Base-by-base conservation (phyloP, 2,797 vertebrate genomes). In the Gymnoscopelus microlampas region DNA sequence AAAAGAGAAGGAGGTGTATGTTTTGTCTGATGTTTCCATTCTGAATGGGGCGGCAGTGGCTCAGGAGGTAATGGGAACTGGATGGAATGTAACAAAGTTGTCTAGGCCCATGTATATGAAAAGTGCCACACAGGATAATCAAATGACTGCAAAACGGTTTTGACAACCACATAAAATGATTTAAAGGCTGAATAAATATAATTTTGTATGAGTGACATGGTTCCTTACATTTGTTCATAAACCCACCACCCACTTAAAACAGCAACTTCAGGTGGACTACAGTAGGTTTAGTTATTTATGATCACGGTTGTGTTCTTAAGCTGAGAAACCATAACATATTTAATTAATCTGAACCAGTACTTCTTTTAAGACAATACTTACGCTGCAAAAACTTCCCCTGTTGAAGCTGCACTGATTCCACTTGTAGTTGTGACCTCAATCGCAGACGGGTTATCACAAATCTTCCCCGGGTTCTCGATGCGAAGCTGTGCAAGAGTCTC, bases 371-470 rank as follows among this genome's bases (percentile, higher is more conserved):
- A 19, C 9, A 49, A 29, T 10, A 59, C 80, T 74, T 72, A 85
- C 85, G n/a, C 47, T 19, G 6, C 60, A 64, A 88, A 75, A 0
- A 65, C 29, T 1, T 88, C 69, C 8, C 79, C 81, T 7, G 79
- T 14, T 50, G 39, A 26, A 44, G 39, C 15, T 5, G 47, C 60
- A 60, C 4, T 77, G 23, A 61, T 14, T 14, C 78, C 82, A 63
- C 70, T 51, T 0, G 78, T 44, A 55, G 87, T 88, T 54, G 0
- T 0, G 48, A 48, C 83, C 44, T 90, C 60, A 1, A 87, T 83
- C 1, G 32, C 60, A 1, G 7, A 0, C 3, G 85, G 85, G 0
- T 48, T 11, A 0, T 5, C 1, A 60, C 84, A 88, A 71, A 88
- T 87, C 56, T 71, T 72, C 44, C 78, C 71, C 5, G 82, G 80